Evolutionary conservation across 1,140 invertebrate species (phyloP), one percentile per base, ranked within the genome.

Genomic region (Centruroides vittatus): DNA sequence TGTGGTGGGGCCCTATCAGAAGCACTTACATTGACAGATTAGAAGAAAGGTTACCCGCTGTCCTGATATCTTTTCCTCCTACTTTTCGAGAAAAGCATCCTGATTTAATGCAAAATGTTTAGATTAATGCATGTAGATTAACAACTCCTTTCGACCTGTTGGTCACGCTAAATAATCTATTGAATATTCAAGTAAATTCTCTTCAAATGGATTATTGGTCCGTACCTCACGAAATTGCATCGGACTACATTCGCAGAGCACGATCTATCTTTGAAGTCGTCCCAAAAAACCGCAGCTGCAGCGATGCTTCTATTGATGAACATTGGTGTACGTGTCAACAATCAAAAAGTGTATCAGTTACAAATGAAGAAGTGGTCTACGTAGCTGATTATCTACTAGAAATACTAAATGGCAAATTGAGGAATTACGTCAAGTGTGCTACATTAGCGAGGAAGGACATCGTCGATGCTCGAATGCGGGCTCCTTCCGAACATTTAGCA

Each of bases 41-140:
- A 61, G 93, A 98, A 73, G 92, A 95, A 71, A 75, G 92, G 50
- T 72, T 97, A 12, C 93, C 93, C 0, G 87, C 90, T 62, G 76
- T 91, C 8, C 85, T 86, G 65, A 74, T 94, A 4, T 79, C 82
- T 67, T 64, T 94, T 12, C 91, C 93, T 0, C 73, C 81, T 47
- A 82, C 80, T 73, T 86, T 89, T 67, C 73, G 75, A 34, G 65
- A 79, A 11, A 76, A 80, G 35, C 82, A 85, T 71, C 81, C 82
- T 0, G 67, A 78, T 47, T 79, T 84, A 3, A 79, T 79, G 53
- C 66, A 65, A 66, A 70, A 48, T 10, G 70, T 68, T 35, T 8
- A 50, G 12, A 34, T 58, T 68, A 73, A 73, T 55, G 80, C 82
- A 66, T 79, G 84, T 23, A 62, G 68, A 48, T 73, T 95, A 49